Conservation (phyloP, 2,888 invertebrate species). For the Apeira syringaria region DNA sequence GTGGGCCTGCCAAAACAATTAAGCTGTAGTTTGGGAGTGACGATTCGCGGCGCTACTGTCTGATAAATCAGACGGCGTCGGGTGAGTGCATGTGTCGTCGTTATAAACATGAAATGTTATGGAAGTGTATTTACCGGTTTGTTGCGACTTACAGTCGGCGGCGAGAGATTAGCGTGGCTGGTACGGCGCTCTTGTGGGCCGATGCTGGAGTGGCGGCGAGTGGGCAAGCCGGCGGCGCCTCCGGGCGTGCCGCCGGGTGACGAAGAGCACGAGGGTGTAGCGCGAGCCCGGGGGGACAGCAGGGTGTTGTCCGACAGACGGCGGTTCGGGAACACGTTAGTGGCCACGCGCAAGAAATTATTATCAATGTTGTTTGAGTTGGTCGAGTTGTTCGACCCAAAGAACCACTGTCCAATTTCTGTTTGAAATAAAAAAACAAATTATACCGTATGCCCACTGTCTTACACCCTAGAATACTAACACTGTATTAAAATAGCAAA, state of each 20-base stretch:
- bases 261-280: constrained; percentile 94
- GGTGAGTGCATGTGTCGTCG: constrained; percentile 1
- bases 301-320: constrained; percentile 96
- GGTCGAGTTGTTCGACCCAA: constrained; percentile 92
- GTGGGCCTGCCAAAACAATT: constrained; percentile 82
- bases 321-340: constrained; percentile 91
- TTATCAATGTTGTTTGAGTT: constrained; percentile 84
- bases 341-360: constrained; percentile 92
- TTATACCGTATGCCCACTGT: too few species aligned
- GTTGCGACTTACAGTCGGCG: constrained; percentile 90
- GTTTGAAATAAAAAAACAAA: constrained; percentile 17
- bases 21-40: constrained; percentile 50
- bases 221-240: constrained; percentile 90
- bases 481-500: too few species aligned
- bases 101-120: neutral
- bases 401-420: constrained; percentile 91
- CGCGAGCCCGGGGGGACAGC: constrained; percentile 94
- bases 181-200: constrained; percentile 94
- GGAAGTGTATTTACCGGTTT: neutral
- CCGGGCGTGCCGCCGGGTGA: constrained; percentile 89
- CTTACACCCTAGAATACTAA: too few species aligned
- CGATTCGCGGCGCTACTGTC: constrained; percentile 21
- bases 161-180: constrained; percentile 93
- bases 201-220: constrained; percentile 95
- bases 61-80: neutral